phyloP scores from a whole-genome alignment of 92 coral and sea anemone genomes.

The Epizoanthus fatuus region DNA sequence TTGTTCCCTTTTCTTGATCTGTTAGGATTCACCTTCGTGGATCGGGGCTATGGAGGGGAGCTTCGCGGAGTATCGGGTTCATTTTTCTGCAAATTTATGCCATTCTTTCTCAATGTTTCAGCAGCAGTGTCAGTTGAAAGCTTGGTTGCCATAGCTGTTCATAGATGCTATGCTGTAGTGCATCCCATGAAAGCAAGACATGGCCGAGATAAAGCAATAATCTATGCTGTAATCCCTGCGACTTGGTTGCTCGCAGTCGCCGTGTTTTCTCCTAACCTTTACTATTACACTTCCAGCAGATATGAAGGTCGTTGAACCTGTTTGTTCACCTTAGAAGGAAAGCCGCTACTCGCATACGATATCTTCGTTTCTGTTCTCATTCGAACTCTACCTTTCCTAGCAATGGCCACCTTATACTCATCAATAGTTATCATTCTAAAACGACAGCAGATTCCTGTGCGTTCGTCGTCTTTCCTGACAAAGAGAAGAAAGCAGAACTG shows the following conservation, averaged over 20 bases:
- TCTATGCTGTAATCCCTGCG: neutral
- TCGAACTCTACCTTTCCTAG: constrained; percentile 20
- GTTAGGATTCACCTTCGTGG: neutral
- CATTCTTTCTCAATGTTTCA: constrained; percentile 15
- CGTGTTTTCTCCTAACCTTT: constrained; percentile 3
- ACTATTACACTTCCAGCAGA: constrained; percentile 1
- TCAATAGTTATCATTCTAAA: neutral
- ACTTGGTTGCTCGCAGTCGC: constrained; percentile 18
- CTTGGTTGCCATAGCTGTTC: constrained; percentile 18
- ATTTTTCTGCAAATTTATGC: neutral
- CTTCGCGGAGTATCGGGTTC: neutral
- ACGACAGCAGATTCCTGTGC: constrained; percentile 15
- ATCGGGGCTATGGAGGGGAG: neutral
- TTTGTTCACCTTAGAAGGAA: constrained; percentile 2
- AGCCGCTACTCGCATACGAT: neutral
- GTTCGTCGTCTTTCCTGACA: neutral
- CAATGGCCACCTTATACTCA: neutral
- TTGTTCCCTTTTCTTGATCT: constrained; percentile 21
- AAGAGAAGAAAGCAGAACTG: constrained; percentile 24
- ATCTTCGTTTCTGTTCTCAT: constrained; percentile 15
- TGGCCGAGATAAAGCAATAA: neutral
- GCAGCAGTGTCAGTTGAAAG: constrained; percentile 29
- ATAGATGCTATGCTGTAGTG: constrained; percentile 33
- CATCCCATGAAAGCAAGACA: constrained; percentile 15
- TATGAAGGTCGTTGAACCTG: constrained; percentile 6